Evolutionary conservation across 2,113 vertebrate species (phyloP), one percentile per base, ranked within the genome.

Genomic region (Elephas maximus): DNA sequence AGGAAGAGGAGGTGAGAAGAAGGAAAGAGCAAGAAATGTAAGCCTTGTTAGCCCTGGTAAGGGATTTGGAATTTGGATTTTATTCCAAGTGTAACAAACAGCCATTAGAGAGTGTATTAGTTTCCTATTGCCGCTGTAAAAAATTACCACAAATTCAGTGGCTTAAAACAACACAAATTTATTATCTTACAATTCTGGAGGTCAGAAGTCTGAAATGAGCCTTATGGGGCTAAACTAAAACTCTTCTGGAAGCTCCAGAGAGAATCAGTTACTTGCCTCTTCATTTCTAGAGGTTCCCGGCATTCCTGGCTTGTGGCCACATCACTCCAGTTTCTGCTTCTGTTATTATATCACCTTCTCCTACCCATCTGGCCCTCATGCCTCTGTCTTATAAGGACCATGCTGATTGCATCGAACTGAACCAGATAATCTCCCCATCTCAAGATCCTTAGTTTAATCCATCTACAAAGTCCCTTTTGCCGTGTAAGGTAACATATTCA

Each of bases 31-130:
- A 23, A 20, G 53, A 2, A 67, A 51, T 0, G 1, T 26, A 57
- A 85, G 7, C 18, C 41, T 86, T 37, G 28, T 69, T 45, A 65
- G 18, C 20, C 48, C 21, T 24, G 57, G 71, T 9, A 37, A 88
- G 30, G n/a, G 73, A 77, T 88, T 78, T 78, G 12, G 41, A 79
- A 82, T 82, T 74, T 74, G 44, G 10, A 33, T 20, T 94, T 65
- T 76, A 88, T 78, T 87, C 62, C 45, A 41, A 95, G n/a, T 67
- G 1, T 82, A 74, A 88, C 44, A 90, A 69, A 53, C 6, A 93
- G 6, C 37, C 57, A 77, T 53, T 82, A 78, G 23, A 69, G 67
- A 23, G 2, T 74, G 67, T 41, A 1, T 87, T 48, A 20, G 20
- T 53, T 89, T 91, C 60, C 44, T 45, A 11, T 87, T 87, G 33